Conservation (phyloP, 2,797 vertebrate genomes). For the Harpagifer antarcticus region DNA sequence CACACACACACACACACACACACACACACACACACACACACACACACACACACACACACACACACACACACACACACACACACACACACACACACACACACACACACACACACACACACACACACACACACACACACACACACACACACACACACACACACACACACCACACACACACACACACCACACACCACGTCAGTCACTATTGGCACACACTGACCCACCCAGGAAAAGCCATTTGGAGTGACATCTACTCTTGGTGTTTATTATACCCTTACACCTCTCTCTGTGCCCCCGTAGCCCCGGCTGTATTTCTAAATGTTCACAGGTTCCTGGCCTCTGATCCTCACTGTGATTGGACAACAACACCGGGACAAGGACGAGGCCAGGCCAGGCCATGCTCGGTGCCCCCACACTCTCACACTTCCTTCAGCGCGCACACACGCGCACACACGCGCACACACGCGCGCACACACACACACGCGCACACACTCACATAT, state of each 20-base stretch:
- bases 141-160: constrained; percentile 11
- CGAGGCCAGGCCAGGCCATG: constrained; percentile 39
- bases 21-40: constrained; percentile 28
- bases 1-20: constrained; percentile 26
- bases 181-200: constrained; percentile 42
- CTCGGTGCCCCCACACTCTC: constrained; percentile 42
- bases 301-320: constrained; percentile 52
- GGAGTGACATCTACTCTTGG: constrained; percentile 72
- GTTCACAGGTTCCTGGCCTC: constrained; percentile 58
- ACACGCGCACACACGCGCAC: constrained; percentile 11
- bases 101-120: constrained; percentile 32
- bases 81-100: constrained; percentile 21
- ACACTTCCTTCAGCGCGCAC: constrained; percentile 13
- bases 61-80: constrained; percentile 25
- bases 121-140: constrained; percentile 25
- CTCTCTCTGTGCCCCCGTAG: constrained; percentile 48
- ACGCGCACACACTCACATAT: constrained; percentile 14
- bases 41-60: constrained; percentile 25
- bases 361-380: constrained; percentile 63
- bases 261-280: constrained; percentile 67
- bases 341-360: constrained; percentile 72
- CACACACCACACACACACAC: constrained; percentile 26
- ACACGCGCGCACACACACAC: too few relatives aligned
- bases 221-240: constrained; percentile 74
- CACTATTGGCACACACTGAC: constrained; percentile 73